phyloP scores from a whole-genome alignment of 2,888 invertebrate genomes.

The Drosophila kuntzei region DNA sequence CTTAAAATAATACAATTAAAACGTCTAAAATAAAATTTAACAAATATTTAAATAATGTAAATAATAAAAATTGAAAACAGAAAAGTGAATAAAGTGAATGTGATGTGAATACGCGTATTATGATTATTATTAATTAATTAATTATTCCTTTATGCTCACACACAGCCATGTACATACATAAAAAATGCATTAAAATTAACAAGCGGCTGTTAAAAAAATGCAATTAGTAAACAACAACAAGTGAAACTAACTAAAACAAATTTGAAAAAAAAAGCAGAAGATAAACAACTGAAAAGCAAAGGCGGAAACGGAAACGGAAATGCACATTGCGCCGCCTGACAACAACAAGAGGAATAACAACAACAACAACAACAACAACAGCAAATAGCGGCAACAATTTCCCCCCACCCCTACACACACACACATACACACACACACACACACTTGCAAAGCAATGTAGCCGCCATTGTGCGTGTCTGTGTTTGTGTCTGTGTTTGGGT shows the following conservation, averaged over 20 bases:
- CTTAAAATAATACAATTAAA: too few relatives aligned
- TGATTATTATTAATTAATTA: constrained; percentile 11
- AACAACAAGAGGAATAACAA: constrained; percentile 32
- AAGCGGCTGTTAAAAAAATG: constrained; percentile 51
- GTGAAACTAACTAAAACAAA: constrained; percentile 24
- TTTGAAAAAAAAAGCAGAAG: constrained; percentile 34
- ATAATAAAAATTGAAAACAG: not conserved
- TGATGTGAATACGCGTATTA: constrained; percentile 25
- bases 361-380: constrained; percentile 18
- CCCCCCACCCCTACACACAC: constrained; percentile 11
- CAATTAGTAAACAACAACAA: constrained; percentile 51
- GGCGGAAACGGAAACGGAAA: constrained; percentile 68
- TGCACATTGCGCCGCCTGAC: constrained; percentile 61
- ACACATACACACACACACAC: constrained; percentile 20
- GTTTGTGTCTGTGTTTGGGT: constrained; percentile 31
- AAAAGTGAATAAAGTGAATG: not conserved
- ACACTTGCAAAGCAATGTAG: constrained; percentile 60
- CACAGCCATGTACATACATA: constrained; percentile 75
- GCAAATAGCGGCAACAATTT: constrained; percentile 19
- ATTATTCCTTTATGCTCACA: not conserved
- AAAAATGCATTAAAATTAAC: constrained; percentile 57
- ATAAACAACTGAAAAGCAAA: constrained; percentile 14
- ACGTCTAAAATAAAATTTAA: too few relatives aligned
- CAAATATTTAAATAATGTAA: not conserved
- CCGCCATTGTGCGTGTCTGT: constrained; percentile 35